A percentile compares a stretch with the other conserved stretches of the same genome.
Evolutionary conservation across 30 jellyfish, hydroid and myxozoan species (phyloP).

Genomic region (Aurelia sp.): DNA sequence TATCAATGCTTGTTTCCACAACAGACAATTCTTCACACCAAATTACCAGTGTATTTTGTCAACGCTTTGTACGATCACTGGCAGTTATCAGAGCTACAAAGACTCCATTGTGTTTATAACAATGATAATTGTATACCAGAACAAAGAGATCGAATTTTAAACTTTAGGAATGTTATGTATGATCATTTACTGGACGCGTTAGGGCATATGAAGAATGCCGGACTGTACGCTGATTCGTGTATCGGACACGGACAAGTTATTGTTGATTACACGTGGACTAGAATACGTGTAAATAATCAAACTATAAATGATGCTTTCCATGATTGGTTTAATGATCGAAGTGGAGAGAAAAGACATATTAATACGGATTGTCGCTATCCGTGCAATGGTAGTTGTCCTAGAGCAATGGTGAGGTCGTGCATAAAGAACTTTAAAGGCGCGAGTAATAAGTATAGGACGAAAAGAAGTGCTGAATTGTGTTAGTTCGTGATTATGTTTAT

Average conservation of each 20-base stretch:
- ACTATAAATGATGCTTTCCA: conserved; percentile 70
- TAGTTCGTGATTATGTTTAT: conserved; percentile 5
- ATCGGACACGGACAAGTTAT: conserved; percentile 96
- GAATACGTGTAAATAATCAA: conserved; percentile 72
- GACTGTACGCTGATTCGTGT: conserved; percentile 95
- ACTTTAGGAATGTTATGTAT: conserved; percentile 81
- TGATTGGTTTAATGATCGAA: conserved; percentile 72
- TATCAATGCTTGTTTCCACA: conserved; percentile 86
- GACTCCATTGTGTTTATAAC: conserved; percentile 80
- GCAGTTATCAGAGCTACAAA: conserved; percentile 93
- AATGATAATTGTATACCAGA: conserved; percentile 61
- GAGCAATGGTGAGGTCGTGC: conserved; percentile 81
- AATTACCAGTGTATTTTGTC: conserved; percentile 74
- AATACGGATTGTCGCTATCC: conserved; percentile 87
- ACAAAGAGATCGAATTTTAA: conserved; percentile 73
- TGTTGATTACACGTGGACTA: conserved; percentile 94
- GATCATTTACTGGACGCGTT: conserved; percentile 43
- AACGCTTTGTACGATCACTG: conserved; percentile 96
- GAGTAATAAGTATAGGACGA: conserved; percentile 46
- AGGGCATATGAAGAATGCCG: conserved; percentile 41
- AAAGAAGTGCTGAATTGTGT: conserved; percentile 87
- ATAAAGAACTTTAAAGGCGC: conserved; percentile 81
- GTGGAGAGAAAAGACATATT: conserved; percentile 33
- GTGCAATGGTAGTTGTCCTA: conserved; percentile 96
- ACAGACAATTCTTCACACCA: conserved; percentile 36